Conservation (phyloP, 2,888 invertebrate genomes). For the Altica lythri region DNA sequence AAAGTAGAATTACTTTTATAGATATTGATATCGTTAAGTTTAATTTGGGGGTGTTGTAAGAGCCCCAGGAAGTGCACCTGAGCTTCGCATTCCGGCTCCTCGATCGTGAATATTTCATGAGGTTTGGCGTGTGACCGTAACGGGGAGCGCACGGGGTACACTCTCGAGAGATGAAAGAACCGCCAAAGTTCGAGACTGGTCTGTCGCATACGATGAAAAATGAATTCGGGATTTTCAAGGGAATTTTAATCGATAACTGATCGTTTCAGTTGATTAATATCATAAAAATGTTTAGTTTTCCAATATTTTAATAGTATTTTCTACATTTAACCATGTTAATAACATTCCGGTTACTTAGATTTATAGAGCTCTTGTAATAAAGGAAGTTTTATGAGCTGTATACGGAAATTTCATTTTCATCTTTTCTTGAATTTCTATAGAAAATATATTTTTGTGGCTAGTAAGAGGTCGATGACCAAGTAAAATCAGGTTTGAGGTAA, state of each 20-base stretch:
- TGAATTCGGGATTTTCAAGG: constrained; percentile 21
- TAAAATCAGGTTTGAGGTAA: too few relatives aligned
- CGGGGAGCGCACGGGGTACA: constrained; percentile 9
- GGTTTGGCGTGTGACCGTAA: constrained; percentile 28
- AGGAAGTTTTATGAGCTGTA: constrained; percentile 52
- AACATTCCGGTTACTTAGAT: too few relatives aligned
- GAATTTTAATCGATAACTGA: constrained; percentile 29
- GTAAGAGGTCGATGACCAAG: too few relatives aligned
- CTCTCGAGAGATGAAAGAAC: constrained; percentile 18
- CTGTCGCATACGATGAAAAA: constrained; percentile 24
- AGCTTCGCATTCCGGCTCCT: constrained; percentile 40
- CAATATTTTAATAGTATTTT: too few relatives aligned
- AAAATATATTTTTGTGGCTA: too few relatives aligned
- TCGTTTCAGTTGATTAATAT: constrained; percentile 7
- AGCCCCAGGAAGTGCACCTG: constrained; percentile 53
- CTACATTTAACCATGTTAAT: too few relatives aligned
- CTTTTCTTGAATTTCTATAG: too few relatives aligned
- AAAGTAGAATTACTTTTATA: constrained; percentile 54
- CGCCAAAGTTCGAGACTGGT: constrained; percentile 1
- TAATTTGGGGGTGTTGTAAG: constrained; percentile 51
- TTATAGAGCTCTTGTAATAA: constrained; percentile 55
- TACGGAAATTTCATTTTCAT: constrained; percentile 49
- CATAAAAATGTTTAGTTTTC: neutral
- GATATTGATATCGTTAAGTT: constrained; percentile 55
- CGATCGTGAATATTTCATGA: constrained; percentile 46